Percentiles rank a stretch among this genome's conserved stretches.
These are phyloP conservation scores for Tyrannus savana DNA, from an alignment of 2,113 vertebrate genomes.

Conservation along the genomic window DNA sequence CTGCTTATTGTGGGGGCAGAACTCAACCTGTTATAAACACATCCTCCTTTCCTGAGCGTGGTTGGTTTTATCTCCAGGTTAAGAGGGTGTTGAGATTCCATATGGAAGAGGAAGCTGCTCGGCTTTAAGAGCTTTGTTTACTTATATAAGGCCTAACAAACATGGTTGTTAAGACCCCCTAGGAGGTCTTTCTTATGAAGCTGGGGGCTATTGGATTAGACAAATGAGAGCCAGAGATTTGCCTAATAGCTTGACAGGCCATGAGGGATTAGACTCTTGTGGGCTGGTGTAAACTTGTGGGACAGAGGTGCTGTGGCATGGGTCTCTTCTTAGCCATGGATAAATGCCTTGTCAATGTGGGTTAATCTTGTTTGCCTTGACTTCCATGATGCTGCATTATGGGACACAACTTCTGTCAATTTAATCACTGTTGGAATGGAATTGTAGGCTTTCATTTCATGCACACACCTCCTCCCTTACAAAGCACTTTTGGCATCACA, in stretches of 20 bases:
- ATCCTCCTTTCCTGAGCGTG: background rate
- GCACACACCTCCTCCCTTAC: background rate
- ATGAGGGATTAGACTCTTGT: conserved; percentile 81
- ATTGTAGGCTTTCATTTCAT: conserved; percentile 6
- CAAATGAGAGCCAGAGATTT: conserved; percentile 77
- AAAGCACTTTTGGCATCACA: background rate
- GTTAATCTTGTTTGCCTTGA: conserved; percentile 83
- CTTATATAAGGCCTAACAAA: conserved; percentile 84
- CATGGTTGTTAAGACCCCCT: conserved; percentile 70
- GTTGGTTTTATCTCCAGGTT: conserved; percentile 19
- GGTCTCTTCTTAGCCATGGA: conserved; percentile 66
- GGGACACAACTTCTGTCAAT: background rate
- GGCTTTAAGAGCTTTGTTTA: conserved; percentile 78
- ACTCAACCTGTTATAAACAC: background rate
- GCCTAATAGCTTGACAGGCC: conserved; percentile 77
- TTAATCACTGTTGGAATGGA: conserved; percentile 27
- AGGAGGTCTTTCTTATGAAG: conserved; percentile 76
- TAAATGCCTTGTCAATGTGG: conserved; percentile 79
- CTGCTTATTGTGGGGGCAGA: conserved; percentile 8
- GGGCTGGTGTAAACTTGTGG: conserved; percentile 68
- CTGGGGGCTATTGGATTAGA: conserved; percentile 81
- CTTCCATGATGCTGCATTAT: conserved; percentile 69
- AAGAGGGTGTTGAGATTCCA: conserved; percentile 22
- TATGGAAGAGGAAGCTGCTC: conserved; percentile 58
- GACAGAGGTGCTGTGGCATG: conserved; percentile 36